phyloP scores from a whole-genome alignment of 1,140 invertebrate species.

The Drosophila pallidifrons region DNA sequence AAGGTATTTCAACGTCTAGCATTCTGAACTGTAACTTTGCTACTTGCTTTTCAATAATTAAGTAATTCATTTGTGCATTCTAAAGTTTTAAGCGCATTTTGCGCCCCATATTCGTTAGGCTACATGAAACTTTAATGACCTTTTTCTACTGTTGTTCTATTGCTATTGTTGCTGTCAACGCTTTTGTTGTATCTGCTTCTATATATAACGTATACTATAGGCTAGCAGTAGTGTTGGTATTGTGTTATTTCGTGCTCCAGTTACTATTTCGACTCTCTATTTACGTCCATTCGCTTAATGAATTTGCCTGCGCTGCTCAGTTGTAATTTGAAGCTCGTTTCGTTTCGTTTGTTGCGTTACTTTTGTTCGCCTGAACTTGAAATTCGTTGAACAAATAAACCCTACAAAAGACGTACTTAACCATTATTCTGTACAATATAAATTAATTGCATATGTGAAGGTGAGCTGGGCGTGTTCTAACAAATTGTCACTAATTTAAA shows the following conservation, averaged over 20 bases:
- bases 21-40: too few species aligned
- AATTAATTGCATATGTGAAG: conserved; percentile 31
- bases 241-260: conserved; percentile 68
- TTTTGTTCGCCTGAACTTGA: conserved; percentile 74
- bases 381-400: conserved; percentile 48
- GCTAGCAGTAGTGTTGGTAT: conserved; percentile 16
- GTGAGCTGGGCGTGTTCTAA: conserved; percentile 39
- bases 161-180: conserved; percentile 19
- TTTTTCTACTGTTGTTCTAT: conserved; percentile 22
- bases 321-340: conserved; percentile 83
- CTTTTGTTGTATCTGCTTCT: conserved; percentile 33
- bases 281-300: conserved; percentile 61
- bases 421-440: neutral
- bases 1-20: too few species aligned
- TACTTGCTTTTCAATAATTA: conserved; percentile 62
- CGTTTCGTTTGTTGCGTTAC: conserved; percentile 79
- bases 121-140: conserved; percentile 71
- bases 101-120: conserved; percentile 50
- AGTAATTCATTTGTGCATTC: conserved; percentile 43
- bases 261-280: conserved; percentile 40
- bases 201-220: neutral
- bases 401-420: neutral
- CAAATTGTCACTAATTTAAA: conserved; percentile 49
- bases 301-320: conserved; percentile 68
- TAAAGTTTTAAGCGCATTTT: conserved; percentile 36